Evolutionary conservation across 2,888 invertebrate genomes (phyloP).

Genomic region (Epinotia brunnichana): DNA sequence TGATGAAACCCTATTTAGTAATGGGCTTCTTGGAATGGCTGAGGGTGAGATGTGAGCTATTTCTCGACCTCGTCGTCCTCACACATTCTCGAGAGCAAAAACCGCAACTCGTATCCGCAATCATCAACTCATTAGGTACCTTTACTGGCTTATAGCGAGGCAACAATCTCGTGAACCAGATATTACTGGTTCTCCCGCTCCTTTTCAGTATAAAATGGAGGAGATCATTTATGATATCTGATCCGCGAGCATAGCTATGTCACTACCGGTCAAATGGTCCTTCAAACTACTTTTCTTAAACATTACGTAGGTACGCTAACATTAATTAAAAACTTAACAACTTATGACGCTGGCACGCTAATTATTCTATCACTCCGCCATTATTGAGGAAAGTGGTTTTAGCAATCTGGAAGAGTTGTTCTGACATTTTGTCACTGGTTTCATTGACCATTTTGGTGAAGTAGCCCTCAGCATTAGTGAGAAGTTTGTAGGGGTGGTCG

Average conservation of each 20-base stretch:
- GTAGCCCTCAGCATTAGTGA: conserved; percentile 84
- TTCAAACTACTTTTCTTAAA: not conserved
- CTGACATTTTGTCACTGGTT: conserved; percentile 84
- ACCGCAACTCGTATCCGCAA: not conserved
- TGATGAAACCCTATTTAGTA: not conserved
- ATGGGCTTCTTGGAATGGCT: not conserved
- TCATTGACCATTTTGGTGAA: conserved; percentile 88
- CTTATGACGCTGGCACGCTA: conserved; percentile 23
- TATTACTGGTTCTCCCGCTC: not conserved
- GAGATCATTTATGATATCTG: conserved; percentile 4
- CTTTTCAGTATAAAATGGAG: conserved; percentile 11
- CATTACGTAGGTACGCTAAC: conserved; percentile 19
- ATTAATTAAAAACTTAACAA: conserved; percentile 44
- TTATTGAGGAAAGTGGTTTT: conserved; percentile 73
- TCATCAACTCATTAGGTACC: not conserved
- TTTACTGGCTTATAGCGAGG: not conserved
- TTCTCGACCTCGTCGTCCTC: not conserved
- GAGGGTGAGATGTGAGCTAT: not conserved
- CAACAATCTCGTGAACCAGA: conserved; percentile 4
- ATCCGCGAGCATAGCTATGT: not conserved
- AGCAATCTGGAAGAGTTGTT: conserved; percentile 74
- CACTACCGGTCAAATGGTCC: not conserved
- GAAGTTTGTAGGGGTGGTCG: conserved; percentile 87
- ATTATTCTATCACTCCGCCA: conserved; percentile 68
- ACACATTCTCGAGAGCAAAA: conserved; percentile 1